Evolutionary conservation across 2,888 invertebrate genomes (phyloP).

Genomic region (Thymelicus acteon): DNA sequence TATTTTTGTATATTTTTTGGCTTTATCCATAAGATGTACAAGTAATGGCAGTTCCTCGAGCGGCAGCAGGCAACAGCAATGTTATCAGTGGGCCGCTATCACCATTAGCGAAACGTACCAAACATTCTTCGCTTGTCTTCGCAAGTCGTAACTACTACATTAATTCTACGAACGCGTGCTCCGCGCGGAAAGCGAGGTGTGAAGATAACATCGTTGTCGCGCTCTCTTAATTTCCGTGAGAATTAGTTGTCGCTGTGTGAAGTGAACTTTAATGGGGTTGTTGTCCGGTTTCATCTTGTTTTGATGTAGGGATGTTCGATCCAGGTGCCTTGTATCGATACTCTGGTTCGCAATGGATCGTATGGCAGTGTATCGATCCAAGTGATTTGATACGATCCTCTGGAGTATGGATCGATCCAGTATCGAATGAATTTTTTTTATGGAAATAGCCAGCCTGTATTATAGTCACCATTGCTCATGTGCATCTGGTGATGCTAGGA

Average conservation of each 20-base stretch:
- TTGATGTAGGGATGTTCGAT: too few species aligned
- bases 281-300: background rate
- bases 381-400: too few species aligned
- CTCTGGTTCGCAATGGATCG: too few species aligned
- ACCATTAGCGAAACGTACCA: constrained; percentile 11
- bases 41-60: background rate
- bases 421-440: too few species aligned
- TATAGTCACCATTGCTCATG: too few species aligned
- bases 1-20: too few species aligned
- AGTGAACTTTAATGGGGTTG: background rate
- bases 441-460: too few species aligned
- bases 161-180: constrained; percentile 15
- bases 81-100: constrained; percentile 13
- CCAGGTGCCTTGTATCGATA: too few species aligned
- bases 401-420: too few species aligned
- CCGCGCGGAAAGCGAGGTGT: background rate
- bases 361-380: too few species aligned
- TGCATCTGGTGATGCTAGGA: too few species aligned
- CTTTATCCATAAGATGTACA: background rate
- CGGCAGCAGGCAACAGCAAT: background rate
- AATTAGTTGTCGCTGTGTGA: background rate
- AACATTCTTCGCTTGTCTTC: constrained; percentile 9
- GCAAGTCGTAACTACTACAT: constrained; percentile 3
- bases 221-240: constrained; percentile 14
- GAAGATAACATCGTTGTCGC: constrained; percentile 6